phyloP scores from a whole-genome alignment of 2,888 invertebrate species.

The Melipona bicolor region DNA sequence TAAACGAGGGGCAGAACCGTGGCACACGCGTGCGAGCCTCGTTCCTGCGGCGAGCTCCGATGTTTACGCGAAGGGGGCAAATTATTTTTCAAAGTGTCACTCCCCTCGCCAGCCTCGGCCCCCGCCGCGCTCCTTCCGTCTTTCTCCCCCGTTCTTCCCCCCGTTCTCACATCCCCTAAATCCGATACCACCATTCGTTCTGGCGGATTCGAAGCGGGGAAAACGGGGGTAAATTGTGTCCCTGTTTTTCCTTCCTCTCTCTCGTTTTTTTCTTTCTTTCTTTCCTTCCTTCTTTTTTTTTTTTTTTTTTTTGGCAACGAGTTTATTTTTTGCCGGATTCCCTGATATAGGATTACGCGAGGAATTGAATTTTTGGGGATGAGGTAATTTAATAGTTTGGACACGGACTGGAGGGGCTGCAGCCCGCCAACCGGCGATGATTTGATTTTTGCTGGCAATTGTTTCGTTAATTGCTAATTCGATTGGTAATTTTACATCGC shows the following conservation, averaged over 20 bases:
- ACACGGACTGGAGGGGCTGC: background rate
- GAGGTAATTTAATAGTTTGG: background rate
- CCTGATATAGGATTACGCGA: background rate
- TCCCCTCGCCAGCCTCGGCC: constrained; percentile 20
- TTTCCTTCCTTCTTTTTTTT: too few species aligned
- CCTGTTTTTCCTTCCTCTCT: background rate
- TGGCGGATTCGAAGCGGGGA: constrained; percentile 11
- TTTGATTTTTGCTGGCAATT: background rate
- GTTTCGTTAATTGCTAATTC: constrained; percentile 2
- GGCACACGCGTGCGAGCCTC: constrained; percentile 49
- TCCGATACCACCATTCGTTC: constrained; percentile 20
- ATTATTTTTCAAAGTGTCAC: constrained; percentile 64
- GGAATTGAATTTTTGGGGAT: constrained; percentile 8
- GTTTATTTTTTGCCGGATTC: background rate
- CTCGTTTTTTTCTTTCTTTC: background rate
- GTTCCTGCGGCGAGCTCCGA: constrained; percentile 46
- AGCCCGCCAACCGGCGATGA: background rate
- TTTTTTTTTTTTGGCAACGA: background rate
- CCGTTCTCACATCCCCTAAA: background rate
- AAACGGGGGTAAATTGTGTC: constrained; percentile 15
- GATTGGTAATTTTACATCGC: background rate
- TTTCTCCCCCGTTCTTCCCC: background rate
- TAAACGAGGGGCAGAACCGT: constrained; percentile 68
- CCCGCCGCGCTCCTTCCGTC: background rate
- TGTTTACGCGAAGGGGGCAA: constrained; percentile 61